A percentile compares a stretch with the other conserved stretches of the same genome.
Evolutionary conservation across 2,888 invertebrate species (phyloP).

Genomic region (Drosophila formosana): DNA sequence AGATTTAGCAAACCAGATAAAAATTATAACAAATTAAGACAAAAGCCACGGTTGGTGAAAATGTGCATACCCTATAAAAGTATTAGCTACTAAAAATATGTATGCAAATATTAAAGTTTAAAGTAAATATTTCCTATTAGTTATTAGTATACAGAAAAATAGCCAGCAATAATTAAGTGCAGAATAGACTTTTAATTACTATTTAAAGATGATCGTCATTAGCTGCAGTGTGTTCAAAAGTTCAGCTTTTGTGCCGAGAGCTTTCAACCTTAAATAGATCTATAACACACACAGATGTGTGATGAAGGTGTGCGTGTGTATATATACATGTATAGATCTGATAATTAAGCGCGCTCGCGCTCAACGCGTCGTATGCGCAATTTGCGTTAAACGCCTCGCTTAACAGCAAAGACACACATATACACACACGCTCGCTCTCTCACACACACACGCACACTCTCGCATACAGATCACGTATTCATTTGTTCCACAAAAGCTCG

Average conservation of each 20-base stretch:
- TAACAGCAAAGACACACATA: slow-evolving; percentile 34
- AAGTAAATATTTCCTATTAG: background rate
- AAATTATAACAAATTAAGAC: background rate
- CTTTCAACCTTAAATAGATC: background rate
- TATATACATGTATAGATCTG: slow-evolving; percentile 19
- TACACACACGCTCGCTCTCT: background rate
- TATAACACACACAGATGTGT: background rate
- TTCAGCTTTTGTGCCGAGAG: background rate
- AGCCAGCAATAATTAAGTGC: too few species aligned
- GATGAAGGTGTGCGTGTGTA: background rate
- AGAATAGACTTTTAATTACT: too few species aligned
- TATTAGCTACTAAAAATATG: background rate
- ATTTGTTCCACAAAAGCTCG: slow-evolving; percentile 24
- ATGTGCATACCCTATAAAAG: background rate
- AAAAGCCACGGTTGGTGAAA: background rate
- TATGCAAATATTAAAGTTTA: too few species aligned
- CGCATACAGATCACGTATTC: slow-evolving; percentile 1
- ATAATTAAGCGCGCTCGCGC: slow-evolving; percentile 57
- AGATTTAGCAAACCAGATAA: background rate
- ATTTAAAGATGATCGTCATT: too few species aligned
- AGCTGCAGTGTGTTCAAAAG: slow-evolving; percentile 11
- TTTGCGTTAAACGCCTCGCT: slow-evolving; percentile 62
- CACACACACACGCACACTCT: slow-evolving; percentile 11
- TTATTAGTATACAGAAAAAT: background rate
- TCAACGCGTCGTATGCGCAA: slow-evolving; percentile 61